Evolutionary conservation across 2,888 invertebrate genomes (phyloP).

Genomic region (Rhagonycha lutea): DNA sequence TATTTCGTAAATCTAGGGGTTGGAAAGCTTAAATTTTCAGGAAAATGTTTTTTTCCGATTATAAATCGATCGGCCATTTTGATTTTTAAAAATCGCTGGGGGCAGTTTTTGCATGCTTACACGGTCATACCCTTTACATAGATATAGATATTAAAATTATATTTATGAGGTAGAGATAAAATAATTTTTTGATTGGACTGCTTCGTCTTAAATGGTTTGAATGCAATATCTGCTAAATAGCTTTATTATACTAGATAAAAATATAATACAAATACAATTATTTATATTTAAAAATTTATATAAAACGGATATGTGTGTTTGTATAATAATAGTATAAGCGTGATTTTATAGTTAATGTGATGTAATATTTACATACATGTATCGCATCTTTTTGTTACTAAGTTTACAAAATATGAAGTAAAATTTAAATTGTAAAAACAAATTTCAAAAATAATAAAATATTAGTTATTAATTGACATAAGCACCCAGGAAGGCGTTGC

Average conservation of each 20-base stretch:
- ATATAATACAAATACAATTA: background rate
- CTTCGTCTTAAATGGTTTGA: no score
- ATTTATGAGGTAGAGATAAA: no score
- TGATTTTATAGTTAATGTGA: background rate
- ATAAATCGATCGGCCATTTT: no score
- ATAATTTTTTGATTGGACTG: background rate
- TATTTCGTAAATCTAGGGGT: no score
- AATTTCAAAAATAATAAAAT: background rate
- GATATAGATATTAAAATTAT: no score
- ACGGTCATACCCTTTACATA: no score
- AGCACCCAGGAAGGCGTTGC: slow-evolving; percentile 53
- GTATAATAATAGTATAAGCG: background rate
- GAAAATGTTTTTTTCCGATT: no score
- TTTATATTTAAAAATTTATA: background rate
- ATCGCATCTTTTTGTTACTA: background rate
- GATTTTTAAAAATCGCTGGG: no score
- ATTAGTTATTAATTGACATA: slow-evolving; percentile 37
- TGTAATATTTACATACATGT: background rate
- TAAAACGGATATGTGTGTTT: background rate
- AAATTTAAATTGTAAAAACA: background rate
- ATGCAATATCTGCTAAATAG: background rate
- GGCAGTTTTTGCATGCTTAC: no score
- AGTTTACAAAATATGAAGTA: background rate
- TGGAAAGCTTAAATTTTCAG: no score
- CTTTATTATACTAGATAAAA: background rate